phyloP scores from a whole-genome alignment of 1,140 invertebrate genomes.

The Magallana ariakensis region DNA sequence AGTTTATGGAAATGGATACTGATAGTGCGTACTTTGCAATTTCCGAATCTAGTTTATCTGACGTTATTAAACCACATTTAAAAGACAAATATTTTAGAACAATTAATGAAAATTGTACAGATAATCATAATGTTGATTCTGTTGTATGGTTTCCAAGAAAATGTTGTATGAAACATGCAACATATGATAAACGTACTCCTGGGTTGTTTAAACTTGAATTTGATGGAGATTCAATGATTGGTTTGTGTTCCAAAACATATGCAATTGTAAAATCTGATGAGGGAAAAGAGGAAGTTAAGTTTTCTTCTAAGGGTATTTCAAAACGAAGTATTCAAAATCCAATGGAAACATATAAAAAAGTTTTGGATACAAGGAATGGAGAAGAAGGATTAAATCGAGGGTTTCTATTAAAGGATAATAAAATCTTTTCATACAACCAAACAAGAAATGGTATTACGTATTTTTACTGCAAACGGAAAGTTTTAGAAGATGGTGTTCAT shows the following conservation, averaged over 20 bases:
- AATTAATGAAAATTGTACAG: neutral
- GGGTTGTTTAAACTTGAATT: conserved; percentile 48
- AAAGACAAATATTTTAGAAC: conserved; percentile 14
- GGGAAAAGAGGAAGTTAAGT: neutral
- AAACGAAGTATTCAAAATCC: neutral
- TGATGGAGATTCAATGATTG: conserved; percentile 46
- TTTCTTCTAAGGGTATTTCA: conserved; percentile 6
- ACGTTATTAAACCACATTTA: conserved; percentile 3
- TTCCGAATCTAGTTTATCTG: conserved; percentile 19
- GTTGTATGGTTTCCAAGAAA: conserved; percentile 45
- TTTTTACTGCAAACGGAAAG: neutral
- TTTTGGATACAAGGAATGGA: conserved; percentile 16
- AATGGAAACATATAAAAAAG: conserved; percentile 19
- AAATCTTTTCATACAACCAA: neutral
- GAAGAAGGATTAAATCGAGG: conserved; percentile 29
- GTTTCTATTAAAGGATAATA: neutral
- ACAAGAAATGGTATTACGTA: neutral
- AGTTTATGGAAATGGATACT: conserved; percentile 60
- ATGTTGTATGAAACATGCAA: conserved; percentile 42
- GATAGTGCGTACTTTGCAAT: conserved; percentile 59
- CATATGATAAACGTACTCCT: conserved; percentile 45
- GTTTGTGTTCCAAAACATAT: neutral
- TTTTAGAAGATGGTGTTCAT: too few relatives aligned
- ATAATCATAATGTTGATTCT: neutral
- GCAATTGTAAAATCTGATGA: neutral